These are phyloP conservation scores for Macaria notata DNA, from an alignment of 2,888 invertebrate species.

Conservation along the genomic window DNA sequence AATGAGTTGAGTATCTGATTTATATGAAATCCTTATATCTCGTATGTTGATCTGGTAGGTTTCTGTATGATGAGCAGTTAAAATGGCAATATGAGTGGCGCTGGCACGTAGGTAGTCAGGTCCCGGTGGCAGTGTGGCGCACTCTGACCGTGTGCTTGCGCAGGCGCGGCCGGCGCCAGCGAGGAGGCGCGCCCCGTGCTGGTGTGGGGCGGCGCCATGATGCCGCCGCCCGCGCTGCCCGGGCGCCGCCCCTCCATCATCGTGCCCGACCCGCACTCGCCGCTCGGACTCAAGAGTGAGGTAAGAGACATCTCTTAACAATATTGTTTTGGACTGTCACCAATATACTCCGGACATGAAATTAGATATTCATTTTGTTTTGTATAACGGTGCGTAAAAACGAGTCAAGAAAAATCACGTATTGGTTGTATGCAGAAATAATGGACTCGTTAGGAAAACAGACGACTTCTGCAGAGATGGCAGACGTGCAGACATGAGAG, in stretches of 20 bases:
- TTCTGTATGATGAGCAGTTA: too few species aligned
- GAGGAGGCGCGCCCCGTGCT: constrained; percentile 59
- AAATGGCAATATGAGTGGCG: constrained; percentile 19
- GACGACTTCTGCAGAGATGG: too few species aligned
- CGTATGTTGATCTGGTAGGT: too few species aligned
- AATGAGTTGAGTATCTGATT: too few species aligned
- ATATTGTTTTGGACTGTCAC: not conserved
- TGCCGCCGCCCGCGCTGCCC: constrained; percentile 83
- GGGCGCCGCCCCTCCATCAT: constrained; percentile 85
- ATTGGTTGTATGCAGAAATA: too few species aligned
- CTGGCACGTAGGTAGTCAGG: constrained; percentile 33
- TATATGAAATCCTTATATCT: too few species aligned
- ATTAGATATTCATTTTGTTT: too few species aligned
- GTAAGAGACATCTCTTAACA: constrained; percentile 33
- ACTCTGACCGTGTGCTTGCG: constrained; percentile 19
- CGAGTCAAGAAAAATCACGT: too few species aligned
- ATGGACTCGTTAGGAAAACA: too few species aligned
- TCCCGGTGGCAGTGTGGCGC: constrained; percentile 4
- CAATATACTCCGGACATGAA: not conserved
- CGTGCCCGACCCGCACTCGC: constrained; percentile 80
- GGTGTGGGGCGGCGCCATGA: constrained; percentile 64
- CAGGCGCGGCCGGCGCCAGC: constrained; percentile 48
- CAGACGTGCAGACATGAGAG: too few species aligned
- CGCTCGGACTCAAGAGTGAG: constrained; percentile 83
- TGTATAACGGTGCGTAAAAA: too few species aligned